Evolutionary conservation across 2,888 invertebrate species (phyloP).

Genomic region (Cephus nigrinus): DNA sequence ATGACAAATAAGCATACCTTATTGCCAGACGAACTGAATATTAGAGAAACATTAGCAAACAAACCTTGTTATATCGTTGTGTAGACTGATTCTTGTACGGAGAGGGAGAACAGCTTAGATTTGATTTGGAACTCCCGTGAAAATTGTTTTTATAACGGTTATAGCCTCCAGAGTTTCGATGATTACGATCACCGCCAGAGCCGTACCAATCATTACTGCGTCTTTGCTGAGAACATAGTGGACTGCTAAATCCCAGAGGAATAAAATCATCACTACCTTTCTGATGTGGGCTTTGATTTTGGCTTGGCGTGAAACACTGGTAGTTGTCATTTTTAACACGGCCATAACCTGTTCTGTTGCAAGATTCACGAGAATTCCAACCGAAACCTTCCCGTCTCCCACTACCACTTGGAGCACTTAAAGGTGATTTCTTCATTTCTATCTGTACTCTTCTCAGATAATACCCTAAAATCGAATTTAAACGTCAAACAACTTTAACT

Average conservation of each 20-base stretch:
- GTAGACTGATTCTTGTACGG: not conserved
- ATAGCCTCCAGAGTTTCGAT: not conserved
- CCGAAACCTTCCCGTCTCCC: slow-evolving; percentile 25
- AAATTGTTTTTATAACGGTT: slow-evolving; percentile 2
- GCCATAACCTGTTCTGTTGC: slow-evolving; percentile 1
- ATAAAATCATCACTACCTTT: slow-evolving; percentile 16
- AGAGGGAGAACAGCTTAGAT: not conserved
- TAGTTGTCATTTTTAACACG: not conserved
- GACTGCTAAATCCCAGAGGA: slow-evolving; percentile 19
- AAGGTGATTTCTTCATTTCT: slow-evolving; percentile 51
- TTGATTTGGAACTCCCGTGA: not conserved
- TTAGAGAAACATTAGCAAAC: not conserved
- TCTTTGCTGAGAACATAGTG: slow-evolving; percentile 22
- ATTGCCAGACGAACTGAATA: not conserved
- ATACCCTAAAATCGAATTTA: not conserved
- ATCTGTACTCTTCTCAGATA: not conserved
- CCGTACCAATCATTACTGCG: slow-evolving; percentile 32
- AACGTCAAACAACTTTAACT: not conserved
- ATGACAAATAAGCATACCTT: not conserved
- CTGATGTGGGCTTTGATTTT: slow-evolving; percentile 3
- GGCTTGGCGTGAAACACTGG: not conserved
- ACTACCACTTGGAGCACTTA: slow-evolving; percentile 45
- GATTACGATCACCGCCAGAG: slow-evolving; percentile 18
- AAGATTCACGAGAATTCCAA: slow-evolving; percentile 31
- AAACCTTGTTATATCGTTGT: not conserved